These are phyloP conservation scores for Delphinapterus leucas DNA, from an alignment of 2,113 vertebrate species.

Conservation along the genomic window DNA sequence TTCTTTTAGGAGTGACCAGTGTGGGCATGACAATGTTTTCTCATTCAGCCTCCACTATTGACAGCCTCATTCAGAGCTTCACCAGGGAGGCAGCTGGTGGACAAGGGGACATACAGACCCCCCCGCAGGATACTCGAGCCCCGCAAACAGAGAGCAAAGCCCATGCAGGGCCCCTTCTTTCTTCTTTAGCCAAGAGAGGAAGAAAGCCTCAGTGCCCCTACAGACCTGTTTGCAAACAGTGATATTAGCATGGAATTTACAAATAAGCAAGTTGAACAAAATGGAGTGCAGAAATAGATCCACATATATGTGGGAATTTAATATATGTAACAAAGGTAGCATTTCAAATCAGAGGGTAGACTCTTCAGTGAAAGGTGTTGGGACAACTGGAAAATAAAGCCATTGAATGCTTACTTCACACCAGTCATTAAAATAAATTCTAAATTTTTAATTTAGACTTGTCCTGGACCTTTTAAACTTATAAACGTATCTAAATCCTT, in stretches of 20 bases:
- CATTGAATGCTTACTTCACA: background rate
- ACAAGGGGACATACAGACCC: background rate
- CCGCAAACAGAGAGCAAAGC: background rate
- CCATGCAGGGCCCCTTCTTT: background rate
- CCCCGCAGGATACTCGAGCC: background rate
- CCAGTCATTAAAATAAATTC: constrained; percentile 15
- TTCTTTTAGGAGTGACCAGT: background rate
- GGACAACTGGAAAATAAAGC: background rate
- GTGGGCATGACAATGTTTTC: background rate
- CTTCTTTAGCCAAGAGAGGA: background rate
- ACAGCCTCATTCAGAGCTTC: background rate
- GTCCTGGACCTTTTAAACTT: background rate
- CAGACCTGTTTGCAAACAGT: background rate
- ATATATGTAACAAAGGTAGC: background rate
- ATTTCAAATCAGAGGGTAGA: background rate
- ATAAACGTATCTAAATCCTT: background rate
- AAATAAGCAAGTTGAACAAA: background rate
- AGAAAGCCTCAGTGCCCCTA: background rate
- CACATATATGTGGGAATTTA: background rate
- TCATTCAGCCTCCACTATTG: background rate
- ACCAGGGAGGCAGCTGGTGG: background rate
- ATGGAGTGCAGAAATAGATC: background rate
- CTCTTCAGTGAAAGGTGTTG: background rate
- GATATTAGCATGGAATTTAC: background rate
- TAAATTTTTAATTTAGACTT: background rate